Evolutionary conservation across 1,140 invertebrate species (phyloP), one percentile per base, ranked within the genome.

Genomic region (Diorhabda sublineata): DNA sequence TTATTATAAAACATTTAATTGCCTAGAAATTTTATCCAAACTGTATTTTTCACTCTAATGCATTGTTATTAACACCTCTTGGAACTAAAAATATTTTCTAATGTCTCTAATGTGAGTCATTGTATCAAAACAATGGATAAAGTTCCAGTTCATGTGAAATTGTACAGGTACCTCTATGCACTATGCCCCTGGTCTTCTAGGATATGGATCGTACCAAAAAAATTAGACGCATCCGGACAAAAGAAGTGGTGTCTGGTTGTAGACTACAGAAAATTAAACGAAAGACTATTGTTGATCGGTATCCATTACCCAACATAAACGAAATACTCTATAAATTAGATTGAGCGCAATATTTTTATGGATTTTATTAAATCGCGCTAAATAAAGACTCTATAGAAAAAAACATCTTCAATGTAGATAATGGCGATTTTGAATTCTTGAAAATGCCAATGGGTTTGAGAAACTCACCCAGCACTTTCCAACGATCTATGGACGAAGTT

Each of bases 301-400:
- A 26, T 26, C 85, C 84, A 6, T 62, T 86, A 5, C 83, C 84
- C 3, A 71, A 78, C 9, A 83, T 85, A 11, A 77, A 80, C 43
- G 77, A 82, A 11, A 75, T 76, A n/a, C 45, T 75, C 64, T 77
- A 81, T 67, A 73, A 71, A 11, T 44, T 85, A 72, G 71, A 3
- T 4, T 75, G 72, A 6, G 60, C 71, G 4, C 71, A 75, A 58
- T 82, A 75, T 65, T 84, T 84, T 65, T 45, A 9, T 44, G 69
- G 65, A 3, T 70, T 67, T 61, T 66, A 70, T 45, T 66, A 70
- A 45, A 70, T 70, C 2, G 44, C 41, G 42, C 58, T 70, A 45
- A 11, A 52, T 42, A 43, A 45, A 45, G 56, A 67, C 5, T 75
- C 77, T 66, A 74, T 56, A n/a, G 61, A 75, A 2, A 85, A 84